Evolutionary conservation across 1,140 invertebrate genomes (phyloP), one percentile per base, ranked within the genome.

Genomic region (Zaprionus camerounensis): DNA sequence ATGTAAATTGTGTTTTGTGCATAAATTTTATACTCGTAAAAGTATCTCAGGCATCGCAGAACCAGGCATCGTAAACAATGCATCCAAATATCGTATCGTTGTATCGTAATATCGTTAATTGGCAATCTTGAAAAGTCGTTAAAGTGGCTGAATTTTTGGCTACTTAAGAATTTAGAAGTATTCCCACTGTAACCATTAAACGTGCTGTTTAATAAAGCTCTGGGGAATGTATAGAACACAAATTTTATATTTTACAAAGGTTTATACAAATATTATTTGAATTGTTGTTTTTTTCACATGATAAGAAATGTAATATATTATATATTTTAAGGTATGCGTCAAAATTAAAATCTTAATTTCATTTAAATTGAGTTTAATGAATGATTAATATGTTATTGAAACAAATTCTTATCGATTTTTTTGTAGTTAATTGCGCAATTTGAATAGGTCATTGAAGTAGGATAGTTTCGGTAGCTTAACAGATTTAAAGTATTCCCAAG

Each of bases 11-110:
- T 61, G 57, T 46, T 4, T 68, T 55, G 36, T 36, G 46, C 71
- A 69, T 74, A 70, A 63, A 74, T 62, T 70, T 36, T 3, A 56
- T n/a, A 36, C 56, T 69, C 71, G 22, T 74, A 56, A 62, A 74
- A 57, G 13, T 56, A 62, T 28, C 36, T 34, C 7, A 7, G n/a
- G 41, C 41, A 17, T 7, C n/a, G 9, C 31, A 28, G 26, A 12
- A 20, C 4, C 24, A 26, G 24, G 24, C 31, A 46, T 26, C 26
- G 15, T 53, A 73, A 68, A 55, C 65, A 62, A 66, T 58, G 55
- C 38, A 46, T 20, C 20, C 51, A 57, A 12, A 20, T 12, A 44
- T 44, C 38, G 41, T 46, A 46, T 46, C 31, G 24, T 44, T 15
- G 41, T 46, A 46, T 46, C 31, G 24, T 63, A 68, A 61, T 61